Conservation (phyloP, 2,113 vertebrate species). For the Cynopterus brachyotis region DNA sequence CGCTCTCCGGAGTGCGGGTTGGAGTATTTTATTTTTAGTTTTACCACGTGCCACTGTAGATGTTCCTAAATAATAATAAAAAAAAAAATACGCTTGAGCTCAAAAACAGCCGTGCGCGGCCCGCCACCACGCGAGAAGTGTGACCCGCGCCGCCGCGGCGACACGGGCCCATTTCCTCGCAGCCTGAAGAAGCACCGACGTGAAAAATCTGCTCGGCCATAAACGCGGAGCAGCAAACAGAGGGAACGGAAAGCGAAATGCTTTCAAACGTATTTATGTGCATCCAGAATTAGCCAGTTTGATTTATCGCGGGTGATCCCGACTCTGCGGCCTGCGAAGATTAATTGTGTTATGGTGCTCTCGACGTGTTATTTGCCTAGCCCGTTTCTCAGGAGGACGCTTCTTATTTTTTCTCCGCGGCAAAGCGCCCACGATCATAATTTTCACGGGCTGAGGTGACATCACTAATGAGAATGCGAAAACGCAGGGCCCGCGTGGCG, state of each 20-base stretch:
- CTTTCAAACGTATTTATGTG: constrained; percentile 71
- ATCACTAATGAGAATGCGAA: constrained; percentile 78
- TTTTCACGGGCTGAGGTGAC: constrained; percentile 83
- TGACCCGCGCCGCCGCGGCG: neutral
- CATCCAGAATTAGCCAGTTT: constrained; percentile 75
- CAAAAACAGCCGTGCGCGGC: neutral
- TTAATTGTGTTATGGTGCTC: constrained; percentile 79
- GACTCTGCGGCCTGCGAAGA: constrained; percentile 77
- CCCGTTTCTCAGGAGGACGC: constrained; percentile 81
- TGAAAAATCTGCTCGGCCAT: constrained; percentile 66
- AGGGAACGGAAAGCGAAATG: constrained; percentile 65
- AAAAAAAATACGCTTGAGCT: neutral
- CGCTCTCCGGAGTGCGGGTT: neutral
- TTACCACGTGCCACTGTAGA: neutral
- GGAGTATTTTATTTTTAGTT: neutral
- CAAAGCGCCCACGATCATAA: constrained; percentile 79
- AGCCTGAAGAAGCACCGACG: constrained; percentile 49
- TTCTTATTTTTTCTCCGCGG: constrained; percentile 82
- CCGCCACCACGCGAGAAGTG: neutral
- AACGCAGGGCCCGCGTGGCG: constrained; percentile 63
- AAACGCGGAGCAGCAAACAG: constrained; percentile 53
- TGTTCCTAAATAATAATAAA: neutral
- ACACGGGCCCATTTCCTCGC: neutral
- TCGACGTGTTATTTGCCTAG: constrained; percentile 81
- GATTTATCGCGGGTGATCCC: constrained; percentile 78